A percentile compares a stretch with the other conserved stretches of the same genome.
Conservation (phyloP, 2,113 vertebrate genomes). For the Ictalurus punctatus region DNA sequence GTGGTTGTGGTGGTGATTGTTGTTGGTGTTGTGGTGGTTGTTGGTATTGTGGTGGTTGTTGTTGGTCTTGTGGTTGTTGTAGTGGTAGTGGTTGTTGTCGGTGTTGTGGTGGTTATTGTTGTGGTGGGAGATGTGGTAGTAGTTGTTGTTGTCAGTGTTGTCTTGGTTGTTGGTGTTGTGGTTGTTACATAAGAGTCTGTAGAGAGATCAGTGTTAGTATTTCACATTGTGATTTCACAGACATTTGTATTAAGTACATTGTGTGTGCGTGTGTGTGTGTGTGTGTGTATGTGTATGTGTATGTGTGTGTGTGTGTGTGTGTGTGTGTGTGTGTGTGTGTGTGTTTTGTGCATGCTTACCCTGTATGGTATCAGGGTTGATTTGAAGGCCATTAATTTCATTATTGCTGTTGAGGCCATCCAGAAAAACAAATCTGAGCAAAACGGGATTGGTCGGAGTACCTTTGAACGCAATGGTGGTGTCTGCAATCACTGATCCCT, state of each 20-base stretch:
- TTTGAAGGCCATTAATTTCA: not conserved
- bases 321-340: not conserved
- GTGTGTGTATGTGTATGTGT: not conserved
- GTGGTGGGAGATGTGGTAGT: not conserved
- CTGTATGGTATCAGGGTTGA: constrained; percentile 31
- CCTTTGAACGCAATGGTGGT: constrained; percentile 45
- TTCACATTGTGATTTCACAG: not conserved
- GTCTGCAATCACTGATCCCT: constrained; percentile 59
- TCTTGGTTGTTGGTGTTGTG: not conserved
- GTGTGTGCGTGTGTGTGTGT: too few relatives aligned
- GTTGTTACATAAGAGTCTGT: not conserved
- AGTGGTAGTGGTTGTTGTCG: not conserved
- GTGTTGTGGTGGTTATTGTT: not conserved
- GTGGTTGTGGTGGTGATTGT: not conserved
- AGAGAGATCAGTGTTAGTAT: not conserved
- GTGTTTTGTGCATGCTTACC: constrained; percentile 42
- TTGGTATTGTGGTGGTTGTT: not conserved
- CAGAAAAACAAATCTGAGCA: not conserved
- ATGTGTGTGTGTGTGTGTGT: not conserved
- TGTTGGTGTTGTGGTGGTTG: not conserved
- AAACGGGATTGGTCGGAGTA: accelerated
- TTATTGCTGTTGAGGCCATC: accelerated
- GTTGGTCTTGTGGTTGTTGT: not conserved
- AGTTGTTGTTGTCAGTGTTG: not conserved
- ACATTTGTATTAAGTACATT: too few relatives aligned